A percentile compares a stretch with the other conserved stretches of the same genome.
Evolutionary conservation across 2,113 vertebrate species (phyloP).

Genomic region (Morone chrysops): DNA sequence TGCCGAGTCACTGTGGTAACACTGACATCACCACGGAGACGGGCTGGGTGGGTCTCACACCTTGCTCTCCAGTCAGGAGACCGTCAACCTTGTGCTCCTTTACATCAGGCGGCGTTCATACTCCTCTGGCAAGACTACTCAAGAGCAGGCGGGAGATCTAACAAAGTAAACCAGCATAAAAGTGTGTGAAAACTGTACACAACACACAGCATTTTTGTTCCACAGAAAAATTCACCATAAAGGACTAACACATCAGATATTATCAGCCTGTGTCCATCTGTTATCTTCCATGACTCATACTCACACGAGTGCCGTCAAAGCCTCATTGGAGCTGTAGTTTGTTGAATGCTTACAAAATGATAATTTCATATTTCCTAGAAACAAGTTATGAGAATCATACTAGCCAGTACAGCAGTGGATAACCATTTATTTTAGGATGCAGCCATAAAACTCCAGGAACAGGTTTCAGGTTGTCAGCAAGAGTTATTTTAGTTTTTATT

Average conservation of each 20-base stretch:
- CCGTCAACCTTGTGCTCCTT: not conserved
- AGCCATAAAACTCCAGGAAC: not conserved
- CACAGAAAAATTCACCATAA: not conserved
- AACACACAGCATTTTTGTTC: not conserved
- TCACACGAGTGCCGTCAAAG: not conserved
- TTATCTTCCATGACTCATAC: constrained; percentile 2
- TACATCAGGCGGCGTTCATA: not conserved
- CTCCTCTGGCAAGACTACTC: not conserved
- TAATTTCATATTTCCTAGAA: not conserved
- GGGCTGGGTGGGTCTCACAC: constrained; percentile 81
- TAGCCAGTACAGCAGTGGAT: not conserved
- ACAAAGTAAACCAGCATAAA: not conserved
- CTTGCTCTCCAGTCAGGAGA: not conserved
- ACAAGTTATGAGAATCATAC: not conserved
- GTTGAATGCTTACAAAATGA: not conserved
- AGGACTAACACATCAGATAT: not conserved
- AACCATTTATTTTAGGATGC: not conserved
- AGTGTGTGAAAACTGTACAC: not conserved
- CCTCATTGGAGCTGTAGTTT: not conserved
- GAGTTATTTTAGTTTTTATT: too few relatives aligned
- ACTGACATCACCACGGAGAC: constrained; percentile 59
- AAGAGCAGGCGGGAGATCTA: not conserved
- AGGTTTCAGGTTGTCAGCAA: not conserved
- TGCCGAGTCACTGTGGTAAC: constrained; percentile 63
- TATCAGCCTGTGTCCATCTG: constrained; percentile 2